Conservation (phyloP, 1,140 invertebrate species). For the Tetragnatha versicolor region DNA sequence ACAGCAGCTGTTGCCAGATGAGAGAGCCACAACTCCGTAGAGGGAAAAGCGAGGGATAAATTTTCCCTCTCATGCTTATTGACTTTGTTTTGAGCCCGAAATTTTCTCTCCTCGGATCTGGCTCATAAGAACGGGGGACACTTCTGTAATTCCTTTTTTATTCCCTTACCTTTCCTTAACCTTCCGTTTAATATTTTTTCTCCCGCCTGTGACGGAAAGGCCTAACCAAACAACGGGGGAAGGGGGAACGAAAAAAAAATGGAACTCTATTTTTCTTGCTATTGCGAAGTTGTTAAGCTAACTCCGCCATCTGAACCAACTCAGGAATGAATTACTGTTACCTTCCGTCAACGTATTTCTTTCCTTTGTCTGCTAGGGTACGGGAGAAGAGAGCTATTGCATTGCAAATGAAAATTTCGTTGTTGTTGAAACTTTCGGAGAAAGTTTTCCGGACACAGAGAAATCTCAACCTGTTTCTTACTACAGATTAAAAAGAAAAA, state of each 20-base stretch:
- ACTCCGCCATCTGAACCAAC: neutral
- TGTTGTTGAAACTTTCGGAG: too few relatives aligned
- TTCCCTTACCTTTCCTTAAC: slow-evolving; percentile 3
- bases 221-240: neutral
- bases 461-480: too few relatives aligned
- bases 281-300: neutral
- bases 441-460: too few relatives aligned
- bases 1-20: slow-evolving; percentile 26
- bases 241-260: slow-evolving; percentile 6
- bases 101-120: neutral
- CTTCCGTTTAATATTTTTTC: slow-evolving; percentile 11
- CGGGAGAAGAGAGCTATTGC: neutral
- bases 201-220: neutral
- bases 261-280: neutral
- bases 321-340: neutral
- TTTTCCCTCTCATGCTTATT: neutral
- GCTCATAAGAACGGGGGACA: neutral
- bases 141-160: slow-evolving; percentile 23
- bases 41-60: neutral
- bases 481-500: too few relatives aligned
- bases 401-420: slow-evolving; percentile 10
- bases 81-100: neutral
- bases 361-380: too few relatives aligned
- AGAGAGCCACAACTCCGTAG: slow-evolving; percentile 8
- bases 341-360: neutral